Evolutionary conservation across 2,797 vertebrate species (phyloP), one percentile per base, ranked within the genome.

Genomic region (Cygnus olor): DNA sequence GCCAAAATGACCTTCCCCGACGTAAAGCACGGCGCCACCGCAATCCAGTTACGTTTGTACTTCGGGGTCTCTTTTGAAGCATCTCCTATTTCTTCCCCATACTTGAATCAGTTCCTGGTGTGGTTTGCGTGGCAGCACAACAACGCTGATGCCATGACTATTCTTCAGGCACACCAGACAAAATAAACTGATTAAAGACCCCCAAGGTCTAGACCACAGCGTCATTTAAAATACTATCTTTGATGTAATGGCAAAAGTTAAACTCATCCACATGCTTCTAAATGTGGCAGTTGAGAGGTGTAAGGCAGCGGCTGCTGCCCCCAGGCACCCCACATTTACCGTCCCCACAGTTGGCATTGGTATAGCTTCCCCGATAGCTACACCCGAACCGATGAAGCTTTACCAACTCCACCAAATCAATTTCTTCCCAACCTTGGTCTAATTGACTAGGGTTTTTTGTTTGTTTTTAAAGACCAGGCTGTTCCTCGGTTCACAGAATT

Each of bases 31-130:
- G 40, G 60, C 66, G 9, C 14, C 24, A 44, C 66, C 34, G 34
- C 15, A 21, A 5, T 6, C 49, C 47, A 47, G 3, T 1, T 4
- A 3, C 4, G 28, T 40, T 28, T 63, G 7, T 9, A 30, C 4
- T 61, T 56, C 25, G 32, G 57, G 60, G 30, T 8, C 54, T 77
- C 57, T 42, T 72, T 25, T 60, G 78, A 57, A 49, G 45, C 3
- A 63, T 28, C 36, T 86, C 71, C 65, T n/a, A 4, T n/a, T 61
- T 57, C 60, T 64, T n/a, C 63, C 44, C 34, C 45, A 34, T 32
- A 15, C 45, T 34, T 21, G 11, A 32, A 40, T 27, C 61, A 27
- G 54, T 58, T 47, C 61, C 38, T 56, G 54, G 34, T 32, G 25
- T 0, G 16, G 51, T 42, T 45, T 72, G 40, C 54, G 42, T 3